Conservation (phyloP, 2,888 invertebrate genomes). For the Archips crataeganus region DNA sequence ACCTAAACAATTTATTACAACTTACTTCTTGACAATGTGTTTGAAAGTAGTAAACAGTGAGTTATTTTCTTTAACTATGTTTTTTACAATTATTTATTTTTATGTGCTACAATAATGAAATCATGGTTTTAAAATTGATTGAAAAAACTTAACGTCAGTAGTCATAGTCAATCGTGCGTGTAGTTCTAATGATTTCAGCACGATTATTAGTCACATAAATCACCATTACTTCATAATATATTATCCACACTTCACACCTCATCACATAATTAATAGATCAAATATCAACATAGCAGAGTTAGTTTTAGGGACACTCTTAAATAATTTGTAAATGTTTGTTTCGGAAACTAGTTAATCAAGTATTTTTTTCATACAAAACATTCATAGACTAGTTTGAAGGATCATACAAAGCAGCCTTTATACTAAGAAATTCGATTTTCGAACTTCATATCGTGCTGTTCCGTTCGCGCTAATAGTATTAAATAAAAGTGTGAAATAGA, state of each 20-base stretch:
- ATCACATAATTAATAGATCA: slow-evolving; percentile 18
- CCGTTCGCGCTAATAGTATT: no score
- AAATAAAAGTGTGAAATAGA: no score
- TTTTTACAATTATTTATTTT: neutral
- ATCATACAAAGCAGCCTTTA: no score
- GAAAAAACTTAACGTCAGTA: neutral
- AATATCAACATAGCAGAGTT: slow-evolving; percentile 20
- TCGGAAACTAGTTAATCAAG: neutral
- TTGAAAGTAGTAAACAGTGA: no score
- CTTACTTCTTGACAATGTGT: no score
- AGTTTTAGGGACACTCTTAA: slow-evolving; percentile 9
- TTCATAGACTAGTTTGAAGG: neutral
- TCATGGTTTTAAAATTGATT: neutral
- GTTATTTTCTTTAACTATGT: neutral
- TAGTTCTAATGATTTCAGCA: slow-evolving; percentile 15
- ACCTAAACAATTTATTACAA: no score
- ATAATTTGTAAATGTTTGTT: slow-evolving; percentile 12
- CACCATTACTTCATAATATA: slow-evolving; percentile 4
- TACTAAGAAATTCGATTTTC: no score
- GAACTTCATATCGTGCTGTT: no score
- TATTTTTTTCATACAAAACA: neutral
- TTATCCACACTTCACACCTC: neutral
- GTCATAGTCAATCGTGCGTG: neutral
- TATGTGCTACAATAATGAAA: neutral
- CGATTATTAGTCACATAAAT: slow-evolving; percentile 8